Percentiles rank a stretch among this genome's conserved stretches.
Evolutionary conservation across 1,140 invertebrate species (phyloP).

Genomic region (Agrilus planipennis): DNA sequence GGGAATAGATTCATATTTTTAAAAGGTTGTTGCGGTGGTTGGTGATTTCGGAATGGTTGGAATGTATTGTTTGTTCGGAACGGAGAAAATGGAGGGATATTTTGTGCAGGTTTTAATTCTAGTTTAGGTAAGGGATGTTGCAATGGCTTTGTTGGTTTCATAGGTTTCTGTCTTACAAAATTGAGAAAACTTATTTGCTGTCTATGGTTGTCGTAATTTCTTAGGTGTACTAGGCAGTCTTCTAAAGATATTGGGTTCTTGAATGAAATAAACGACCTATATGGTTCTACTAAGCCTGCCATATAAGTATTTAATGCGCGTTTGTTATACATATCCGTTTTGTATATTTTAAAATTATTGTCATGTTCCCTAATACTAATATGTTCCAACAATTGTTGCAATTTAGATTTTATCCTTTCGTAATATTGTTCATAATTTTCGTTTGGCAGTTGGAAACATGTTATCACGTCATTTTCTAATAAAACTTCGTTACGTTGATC

Average conservation of each 20-base stretch:
- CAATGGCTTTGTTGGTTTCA: background rate
- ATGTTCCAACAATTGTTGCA: constrained; percentile 9
- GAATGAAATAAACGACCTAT: constrained; percentile 3
- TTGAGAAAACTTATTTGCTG: constrained; percentile 6
- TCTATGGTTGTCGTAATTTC: constrained; percentile 7
- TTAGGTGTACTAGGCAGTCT: constrained; percentile 5
- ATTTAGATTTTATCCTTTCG: constrained; percentile 6
- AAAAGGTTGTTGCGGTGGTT: background rate
- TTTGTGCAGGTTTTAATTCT: too few relatives aligned
- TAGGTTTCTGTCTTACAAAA: constrained; percentile 4
- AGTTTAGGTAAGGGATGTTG: too few relatives aligned
- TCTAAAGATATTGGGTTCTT: constrained; percentile 3
- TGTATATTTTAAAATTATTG: background rate
- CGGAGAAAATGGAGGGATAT: too few relatives aligned
- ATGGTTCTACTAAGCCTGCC: constrained; percentile 7
- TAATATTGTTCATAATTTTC: constrained; percentile 6
- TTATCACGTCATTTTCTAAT: constrained; percentile 6
- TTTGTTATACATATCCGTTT: constrained; percentile 1
- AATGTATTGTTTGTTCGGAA: too few relatives aligned
- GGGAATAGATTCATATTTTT: too few relatives aligned
- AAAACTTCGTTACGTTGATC: constrained; percentile 5
- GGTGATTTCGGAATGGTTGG: background rate
- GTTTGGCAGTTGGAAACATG: constrained; percentile 4
- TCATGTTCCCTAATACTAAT: constrained; percentile 1
- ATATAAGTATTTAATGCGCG: constrained; percentile 1